Evolutionary conservation across 2,113 vertebrate species (phyloP).

Genomic region (Athene cunicularia): DNA sequence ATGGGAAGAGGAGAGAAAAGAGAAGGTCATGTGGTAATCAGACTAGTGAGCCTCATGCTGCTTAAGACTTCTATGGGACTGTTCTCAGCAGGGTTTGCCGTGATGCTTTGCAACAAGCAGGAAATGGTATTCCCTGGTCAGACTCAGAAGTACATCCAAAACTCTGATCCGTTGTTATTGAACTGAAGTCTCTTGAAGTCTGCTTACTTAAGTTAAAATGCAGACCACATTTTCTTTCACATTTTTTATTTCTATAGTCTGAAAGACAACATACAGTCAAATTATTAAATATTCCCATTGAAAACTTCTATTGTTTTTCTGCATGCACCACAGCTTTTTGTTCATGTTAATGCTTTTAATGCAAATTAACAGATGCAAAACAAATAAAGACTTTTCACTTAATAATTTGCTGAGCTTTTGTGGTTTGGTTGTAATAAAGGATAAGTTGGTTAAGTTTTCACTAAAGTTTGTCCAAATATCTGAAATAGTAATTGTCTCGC

Average conservation of each 20-base stretch:
- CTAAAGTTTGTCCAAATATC: neutral
- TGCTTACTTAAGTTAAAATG: neutral
- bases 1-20: neutral
- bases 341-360: neutral
- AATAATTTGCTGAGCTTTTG: neutral
- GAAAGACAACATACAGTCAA: neutral
- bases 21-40: neutral
- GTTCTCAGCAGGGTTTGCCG: neutral
- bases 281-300: neutral
- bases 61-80: neutral
- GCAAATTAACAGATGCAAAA: neutral
- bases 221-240: neutral
- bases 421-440: neutral
- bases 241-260: neutral
- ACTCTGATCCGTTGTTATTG: neutral
- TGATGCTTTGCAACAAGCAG: neutral
- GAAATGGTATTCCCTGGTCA: neutral
- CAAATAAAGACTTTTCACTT: neutral
- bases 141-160: neutral
- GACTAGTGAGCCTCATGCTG: neutral
- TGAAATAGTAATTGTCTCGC: neutral
- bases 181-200: neutral
- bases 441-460: neutral
- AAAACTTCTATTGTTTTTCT: neutral
- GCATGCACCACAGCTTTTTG: fast-evolving